Evolutionary conservation across 2,113 vertebrate genomes (phyloP).

Genomic region (Oncorhynchus kisutch): DNA sequence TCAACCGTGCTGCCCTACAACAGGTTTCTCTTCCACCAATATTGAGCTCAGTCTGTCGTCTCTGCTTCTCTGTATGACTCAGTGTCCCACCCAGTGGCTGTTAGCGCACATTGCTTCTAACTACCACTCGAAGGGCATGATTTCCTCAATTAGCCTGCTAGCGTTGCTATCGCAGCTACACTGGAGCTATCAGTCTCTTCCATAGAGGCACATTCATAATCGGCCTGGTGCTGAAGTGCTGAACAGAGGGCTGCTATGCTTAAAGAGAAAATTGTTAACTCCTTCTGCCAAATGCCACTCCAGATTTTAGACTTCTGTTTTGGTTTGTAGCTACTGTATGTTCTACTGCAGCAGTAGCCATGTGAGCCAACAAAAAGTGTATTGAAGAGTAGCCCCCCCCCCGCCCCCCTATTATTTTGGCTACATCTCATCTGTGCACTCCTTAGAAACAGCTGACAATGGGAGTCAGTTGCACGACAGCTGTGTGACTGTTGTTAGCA

Average conservation of each 20-base stretch:
- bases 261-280: slow-evolving; percentile 40
- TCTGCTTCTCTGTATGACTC: neutral
- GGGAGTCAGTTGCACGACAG: neutral
- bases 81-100: neutral
- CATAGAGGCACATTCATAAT: slow-evolving; percentile 39
- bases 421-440: too few species aligned
- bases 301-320: neutral
- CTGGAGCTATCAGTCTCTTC: slow-evolving; percentile 51
- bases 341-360: too few species aligned
- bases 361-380: too few species aligned
- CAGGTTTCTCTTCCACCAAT: neutral
- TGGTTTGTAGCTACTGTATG: neutral
- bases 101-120: neutral
- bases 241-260: neutral
- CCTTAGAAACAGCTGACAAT: too few species aligned
- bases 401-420: too few species aligned
- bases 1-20: neutral
- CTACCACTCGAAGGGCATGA: neutral
- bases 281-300: slow-evolving; percentile 40
- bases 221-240: slow-evolving; percentile 60
- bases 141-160: neutral
- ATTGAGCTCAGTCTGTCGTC: neutral
- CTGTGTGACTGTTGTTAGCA: neutral
- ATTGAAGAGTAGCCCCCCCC: too few species aligned
- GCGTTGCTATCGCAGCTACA: neutral